A percentile compares a stretch with the other conserved stretches of the same genome.
These are phyloP conservation scores for Semotilus atromaculatus DNA, from an alignment of 2,797 vertebrate species.

Conservation along the genomic window DNA sequence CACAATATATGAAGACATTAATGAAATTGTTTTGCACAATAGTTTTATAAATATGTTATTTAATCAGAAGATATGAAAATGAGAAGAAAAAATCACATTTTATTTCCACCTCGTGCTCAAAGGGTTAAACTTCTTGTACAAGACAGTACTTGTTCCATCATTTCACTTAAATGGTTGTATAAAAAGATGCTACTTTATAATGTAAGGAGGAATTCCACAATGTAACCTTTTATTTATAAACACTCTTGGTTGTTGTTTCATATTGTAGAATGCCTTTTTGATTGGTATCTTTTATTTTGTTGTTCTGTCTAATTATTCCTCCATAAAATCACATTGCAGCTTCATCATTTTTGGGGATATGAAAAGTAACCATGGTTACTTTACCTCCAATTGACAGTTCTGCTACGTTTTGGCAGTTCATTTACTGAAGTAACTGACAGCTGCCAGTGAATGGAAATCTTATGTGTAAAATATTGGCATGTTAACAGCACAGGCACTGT, in stretches of 20 bases:
- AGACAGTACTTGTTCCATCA: constrained; percentile 87
- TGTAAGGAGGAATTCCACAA: constrained; percentile 89
- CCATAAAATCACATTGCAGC: constrained; percentile 95
- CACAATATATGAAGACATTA: constrained; percentile 85
- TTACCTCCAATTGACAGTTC: constrained; percentile 91
- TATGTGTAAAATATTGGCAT: constrained; percentile 99
- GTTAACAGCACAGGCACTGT: constrained; percentile 97
- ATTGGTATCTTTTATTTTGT: constrained; percentile 86
- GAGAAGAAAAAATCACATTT: constrained; percentile 69
- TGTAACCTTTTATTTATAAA: constrained; percentile 96
- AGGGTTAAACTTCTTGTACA: constrained; percentile 96
- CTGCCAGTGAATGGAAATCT: constrained; percentile 87
- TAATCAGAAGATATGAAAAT: constrained; percentile 83
- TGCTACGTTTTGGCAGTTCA: constrained; percentile 95
- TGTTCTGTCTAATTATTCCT: constrained; percentile 95
- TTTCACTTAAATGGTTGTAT: constrained; percentile 96
- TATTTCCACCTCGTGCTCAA: constrained; percentile 92
- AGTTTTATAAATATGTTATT: constrained; percentile 95
- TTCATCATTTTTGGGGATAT: constrained; percentile 92
- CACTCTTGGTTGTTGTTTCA: constrained; percentile 89
- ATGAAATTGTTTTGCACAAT: constrained; percentile 95
- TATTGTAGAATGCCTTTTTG: constrained; percentile 91
- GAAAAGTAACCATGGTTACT: constrained; percentile 99
- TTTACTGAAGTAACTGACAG: constrained; percentile 99
- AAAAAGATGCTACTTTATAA: constrained; percentile 96